Evolutionary conservation across 2,797 vertebrate genomes (phyloP).

Genomic region (Muscicapa comitata): DNA sequence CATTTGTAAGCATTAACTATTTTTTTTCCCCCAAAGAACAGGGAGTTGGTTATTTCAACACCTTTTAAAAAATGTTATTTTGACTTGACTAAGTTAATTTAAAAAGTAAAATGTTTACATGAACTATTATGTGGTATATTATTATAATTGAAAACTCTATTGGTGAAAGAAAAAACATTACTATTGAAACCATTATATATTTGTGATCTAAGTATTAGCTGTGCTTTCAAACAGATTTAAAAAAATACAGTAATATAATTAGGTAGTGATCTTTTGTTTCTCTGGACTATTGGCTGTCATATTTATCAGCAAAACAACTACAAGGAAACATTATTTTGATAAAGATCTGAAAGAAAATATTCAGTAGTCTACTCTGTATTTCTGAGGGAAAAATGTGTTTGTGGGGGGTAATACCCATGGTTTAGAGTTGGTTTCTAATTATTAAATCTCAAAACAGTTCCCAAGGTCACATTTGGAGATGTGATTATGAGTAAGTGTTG

Average conservation of each 20-base stretch:
- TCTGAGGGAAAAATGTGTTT: not conserved
- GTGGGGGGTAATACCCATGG: fast-evolving
- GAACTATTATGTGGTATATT: not conserved
- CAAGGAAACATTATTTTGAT: not conserved
- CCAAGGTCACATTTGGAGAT: not conserved
- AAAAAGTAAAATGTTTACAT: not conserved
- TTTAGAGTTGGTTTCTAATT: not conserved
- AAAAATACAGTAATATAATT: fast-evolving
- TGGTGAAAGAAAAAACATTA: not conserved
- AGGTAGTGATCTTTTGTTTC: not conserved
- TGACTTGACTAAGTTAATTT: not conserved
- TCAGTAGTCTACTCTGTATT: not conserved
- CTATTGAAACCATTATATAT: not conserved
- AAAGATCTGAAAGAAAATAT: not conserved
- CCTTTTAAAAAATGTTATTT: not conserved
- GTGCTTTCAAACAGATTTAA: not conserved
- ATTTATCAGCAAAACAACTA: not conserved
- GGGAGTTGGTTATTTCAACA: not conserved
- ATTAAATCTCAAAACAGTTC: not conserved
- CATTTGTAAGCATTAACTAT: not conserved
- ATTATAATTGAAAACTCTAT: not conserved
- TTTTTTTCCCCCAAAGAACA: fast-evolving
- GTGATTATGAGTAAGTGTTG: not conserved
- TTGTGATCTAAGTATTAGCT: not conserved
- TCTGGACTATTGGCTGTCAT: not conserved